Evolutionary conservation across 2,797 vertebrate species (phyloP), one percentile per base, ranked within the genome.

Genomic region (Danio albolineatus): DNA sequence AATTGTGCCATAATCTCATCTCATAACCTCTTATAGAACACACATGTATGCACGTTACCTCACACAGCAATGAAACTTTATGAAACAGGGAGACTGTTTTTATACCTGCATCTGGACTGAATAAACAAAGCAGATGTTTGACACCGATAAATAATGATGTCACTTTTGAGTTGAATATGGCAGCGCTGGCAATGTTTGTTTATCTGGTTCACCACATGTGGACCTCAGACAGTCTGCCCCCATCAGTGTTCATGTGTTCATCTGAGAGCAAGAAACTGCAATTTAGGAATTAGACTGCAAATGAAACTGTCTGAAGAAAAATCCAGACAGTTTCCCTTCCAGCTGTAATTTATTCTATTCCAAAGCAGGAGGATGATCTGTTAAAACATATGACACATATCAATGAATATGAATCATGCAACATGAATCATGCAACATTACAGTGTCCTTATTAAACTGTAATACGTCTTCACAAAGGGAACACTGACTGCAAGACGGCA

Each of bases 41-140:
- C n/a, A 10, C 43, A 10, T 43, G 79, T 62, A 61, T 53, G 73
- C 66, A 38, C 72, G 60, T 51, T 49, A 49, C 54, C 19, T 64
- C 62, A 36, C 59, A 69, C 5, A 7, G 14, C 10, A 65, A 78
- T 83, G 71, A 86, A 83, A 81, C 49, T 61, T 36, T 54, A 43
- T 21, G 56, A 76, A 64, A 71, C 72, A 74, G 82, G 86, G 87
- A 85, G 82, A 81, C 78, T 43, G 6, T 73, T 17, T 82, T 85
- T 66, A 69, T 78, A 87, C 85, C 82, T 89, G 79, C 86, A 83
- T 90, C 88, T 85, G 80, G 82, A 82, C 62, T 51, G 75, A 74
- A 90, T 90, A 80, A 85, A 76, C 88, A 69, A 91, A 89, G 82
- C 91, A 89, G 90, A 90, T 92, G 91, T 89, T 83, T 62, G 43